Conservation (phyloP, 2,113 vertebrate species). For the Motacilla alba region DNA sequence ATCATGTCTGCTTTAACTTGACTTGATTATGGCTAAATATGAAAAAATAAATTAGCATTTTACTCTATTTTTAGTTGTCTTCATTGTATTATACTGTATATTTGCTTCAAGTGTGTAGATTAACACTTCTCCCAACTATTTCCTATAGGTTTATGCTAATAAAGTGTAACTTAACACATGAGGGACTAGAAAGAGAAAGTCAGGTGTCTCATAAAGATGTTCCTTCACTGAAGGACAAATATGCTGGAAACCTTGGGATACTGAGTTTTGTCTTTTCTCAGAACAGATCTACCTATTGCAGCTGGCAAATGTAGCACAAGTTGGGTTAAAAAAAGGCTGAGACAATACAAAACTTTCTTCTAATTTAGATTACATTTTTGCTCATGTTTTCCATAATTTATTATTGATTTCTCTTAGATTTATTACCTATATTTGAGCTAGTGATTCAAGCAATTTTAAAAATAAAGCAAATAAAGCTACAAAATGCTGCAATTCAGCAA, state of each 20-base stretch:
- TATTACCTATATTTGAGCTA: constrained; percentile 69
- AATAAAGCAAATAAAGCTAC: constrained; percentile 49
- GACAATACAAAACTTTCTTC: neutral
- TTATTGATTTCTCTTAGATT: constrained; percentile 71
- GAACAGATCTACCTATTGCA: neutral
- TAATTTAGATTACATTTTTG: constrained; percentile 56
- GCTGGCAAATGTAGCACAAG: neutral
- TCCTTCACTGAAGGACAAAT: neutral
- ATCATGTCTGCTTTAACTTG: constrained; percentile 72
- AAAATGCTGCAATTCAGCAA: constrained; percentile 60
- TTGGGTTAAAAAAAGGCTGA: neutral
- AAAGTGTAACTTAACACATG: neutral
- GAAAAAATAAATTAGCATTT: constrained; percentile 80
- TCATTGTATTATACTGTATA: constrained; percentile 70
- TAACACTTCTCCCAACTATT: constrained; percentile 26
- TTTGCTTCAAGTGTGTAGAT: constrained; percentile 66
- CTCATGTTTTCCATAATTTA: constrained; percentile 27
- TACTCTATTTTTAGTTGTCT: constrained; percentile 72
- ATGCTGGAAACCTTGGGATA: neutral
- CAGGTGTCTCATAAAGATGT: neutral
- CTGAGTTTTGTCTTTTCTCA: neutral
- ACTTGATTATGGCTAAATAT: constrained; percentile 79
- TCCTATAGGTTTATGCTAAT: constrained; percentile 10
- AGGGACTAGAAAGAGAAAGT: neutral
- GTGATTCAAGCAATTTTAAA: constrained; percentile 44